Evolutionary conservation across 1,140 invertebrate genomes (phyloP), one percentile per base, ranked within the genome.

Genomic region (Capitella teleta): DNA sequence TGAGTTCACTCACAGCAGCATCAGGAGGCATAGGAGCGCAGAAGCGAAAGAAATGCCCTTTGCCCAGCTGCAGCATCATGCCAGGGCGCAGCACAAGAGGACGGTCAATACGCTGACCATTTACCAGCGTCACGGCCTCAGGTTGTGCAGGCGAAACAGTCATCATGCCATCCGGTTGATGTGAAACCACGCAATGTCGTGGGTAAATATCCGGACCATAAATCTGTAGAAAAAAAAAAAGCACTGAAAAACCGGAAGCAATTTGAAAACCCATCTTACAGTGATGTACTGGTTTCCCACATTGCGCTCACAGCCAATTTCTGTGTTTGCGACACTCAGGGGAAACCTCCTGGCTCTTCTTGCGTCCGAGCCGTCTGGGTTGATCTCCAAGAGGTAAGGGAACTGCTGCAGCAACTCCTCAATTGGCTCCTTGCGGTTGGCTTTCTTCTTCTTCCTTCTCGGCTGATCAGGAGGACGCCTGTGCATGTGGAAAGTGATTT

Each of bases 81-180:
- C 68, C 68, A 58, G 73, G 62, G 77, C 90, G 85, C 28, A 97
- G 73, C 56, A 93, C 85, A 3, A 91, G 92, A 1, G 90, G 91
- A 66, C 96, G 89, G 62, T 83, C 82, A 61, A 93, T 87, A 54
- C 89, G 78, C 62, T 90, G 86, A 36, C 87, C 86, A 68, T 95
- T 92, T 44, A 96, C 87, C 63, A 87, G 94, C 5, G 88, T 92
- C 61, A 93, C 86, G 2, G 90, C 87, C 64, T 94, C 89, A 18
- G 86, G 61, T 85, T 87, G 18, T 61, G 87, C 82, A 23, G 92
- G 90, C n/a, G 90, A 95, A 2, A 94, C 80, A 0, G 87, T 91
- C 38, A 93, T 89, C 34, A 93, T 86, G 25, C 86, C 86, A 53
- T 92, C 86, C 14, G 84, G 86, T n/a, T n/a, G n/a, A 60, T 87